Evolutionary conservation across 2,113 vertebrate species (phyloP).

Genomic region (Entomyzon cyanotis): DNA sequence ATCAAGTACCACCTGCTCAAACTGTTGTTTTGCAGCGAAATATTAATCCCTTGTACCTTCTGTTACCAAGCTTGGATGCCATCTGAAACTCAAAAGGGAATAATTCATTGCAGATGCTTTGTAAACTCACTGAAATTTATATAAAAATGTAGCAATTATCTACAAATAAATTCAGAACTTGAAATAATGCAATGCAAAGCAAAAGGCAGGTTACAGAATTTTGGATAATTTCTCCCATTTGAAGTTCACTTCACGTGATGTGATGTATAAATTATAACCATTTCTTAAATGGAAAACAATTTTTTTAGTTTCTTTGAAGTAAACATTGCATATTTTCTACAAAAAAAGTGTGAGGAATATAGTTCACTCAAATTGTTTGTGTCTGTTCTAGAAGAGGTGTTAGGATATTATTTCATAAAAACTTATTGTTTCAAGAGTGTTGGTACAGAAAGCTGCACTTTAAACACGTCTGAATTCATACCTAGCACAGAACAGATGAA

Average conservation of each 20-base stretch:
- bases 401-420: neutral
- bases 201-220: neutral
- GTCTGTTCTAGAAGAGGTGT: neutral
- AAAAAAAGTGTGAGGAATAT: neutral
- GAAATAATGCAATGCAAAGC: neutral
- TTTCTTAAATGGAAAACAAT: neutral
- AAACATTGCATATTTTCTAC: neutral
- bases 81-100: conserved; percentile 45
- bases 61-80: conserved; percentile 45
- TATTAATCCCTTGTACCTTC: conserved; percentile 55
- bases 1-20: conserved; percentile 64
- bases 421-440: neutral
- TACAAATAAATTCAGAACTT: neutral
- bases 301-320: neutral
- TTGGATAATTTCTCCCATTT: neutral
- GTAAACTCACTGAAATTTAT: conserved; percentile 10
- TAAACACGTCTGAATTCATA: fast-evolving
- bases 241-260: neutral
- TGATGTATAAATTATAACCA: neutral
- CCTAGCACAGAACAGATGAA: neutral
- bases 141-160: neutral
- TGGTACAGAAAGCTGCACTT: neutral
- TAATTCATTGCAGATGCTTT: conserved; percentile 33
- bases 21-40: conserved; percentile 47
- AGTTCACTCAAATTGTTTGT: neutral